A percentile compares a stretch with the other conserved stretches of the same genome.
These are phyloP conservation scores for Pollenia amentaria DNA, from an alignment of 2,888 invertebrate genomes.

Conservation along the genomic window DNA sequence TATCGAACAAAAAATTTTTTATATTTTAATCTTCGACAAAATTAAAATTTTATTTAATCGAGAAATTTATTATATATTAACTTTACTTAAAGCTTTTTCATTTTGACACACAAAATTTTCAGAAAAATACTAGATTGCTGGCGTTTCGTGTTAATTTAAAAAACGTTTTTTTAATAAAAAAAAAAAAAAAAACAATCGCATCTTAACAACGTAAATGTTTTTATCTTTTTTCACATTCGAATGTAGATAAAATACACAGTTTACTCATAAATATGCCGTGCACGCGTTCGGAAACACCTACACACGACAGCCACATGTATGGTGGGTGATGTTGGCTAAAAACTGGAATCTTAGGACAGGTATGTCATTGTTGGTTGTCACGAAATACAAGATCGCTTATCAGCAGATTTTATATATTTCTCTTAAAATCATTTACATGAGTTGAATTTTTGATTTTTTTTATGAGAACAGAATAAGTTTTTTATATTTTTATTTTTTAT, in stretches of 20 bases:
- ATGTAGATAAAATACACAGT: neutral
- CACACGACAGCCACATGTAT: neutral
- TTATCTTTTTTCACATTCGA: constrained; percentile 4
- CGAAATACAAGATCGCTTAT: constrained; percentile 46
- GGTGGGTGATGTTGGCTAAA: neutral
- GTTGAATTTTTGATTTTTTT: constrained; percentile 8
- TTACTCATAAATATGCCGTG: constrained; percentile 2
- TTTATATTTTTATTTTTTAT: too few relatives aligned
- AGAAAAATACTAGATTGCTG: neutral
- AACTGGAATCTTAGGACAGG: constrained; percentile 20
- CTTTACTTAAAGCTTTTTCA: neutral
- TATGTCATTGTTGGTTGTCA: constrained; percentile 35
- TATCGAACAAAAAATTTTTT: too few relatives aligned
- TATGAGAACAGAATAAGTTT: neutral
- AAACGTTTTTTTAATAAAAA: neutral
- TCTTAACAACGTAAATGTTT: constrained; percentile 12
- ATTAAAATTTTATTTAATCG: neutral
- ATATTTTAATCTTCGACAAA: too few relatives aligned
- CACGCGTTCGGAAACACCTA: constrained; percentile 29
- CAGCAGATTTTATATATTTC: constrained; percentile 25
- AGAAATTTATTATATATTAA: neutral
- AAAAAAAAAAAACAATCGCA: constrained; percentile 2
- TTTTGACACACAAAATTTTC: neutral
- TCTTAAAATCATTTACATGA: constrained; percentile 23
- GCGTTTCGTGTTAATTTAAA: neutral